Percentiles rank a stretch among this genome's conserved stretches.
These are phyloP conservation scores for Slavum lentiscoides DNA, from an alignment of 2,888 invertebrate species.

Conservation along the genomic window DNA sequence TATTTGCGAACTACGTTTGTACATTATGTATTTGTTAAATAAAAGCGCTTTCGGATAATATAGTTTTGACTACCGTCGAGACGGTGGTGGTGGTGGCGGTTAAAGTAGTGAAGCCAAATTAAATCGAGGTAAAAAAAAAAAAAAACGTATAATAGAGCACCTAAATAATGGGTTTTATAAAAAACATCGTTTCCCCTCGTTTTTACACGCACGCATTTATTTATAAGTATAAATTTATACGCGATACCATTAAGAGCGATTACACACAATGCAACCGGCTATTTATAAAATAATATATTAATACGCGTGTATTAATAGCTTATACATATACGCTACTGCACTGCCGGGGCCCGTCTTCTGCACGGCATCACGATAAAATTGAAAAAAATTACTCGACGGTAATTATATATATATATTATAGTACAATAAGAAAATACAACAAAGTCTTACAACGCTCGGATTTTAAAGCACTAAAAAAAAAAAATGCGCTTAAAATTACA, in stretches of 20 bases:
- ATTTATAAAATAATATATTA: too few species aligned
- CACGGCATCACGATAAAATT: too few species aligned
- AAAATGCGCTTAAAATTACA: too few species aligned
- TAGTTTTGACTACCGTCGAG: constrained; percentile 3
- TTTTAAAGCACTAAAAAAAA: too few species aligned
- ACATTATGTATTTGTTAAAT: background rate
- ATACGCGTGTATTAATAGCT: too few species aligned
- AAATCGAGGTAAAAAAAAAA: background rate
- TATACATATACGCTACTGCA: too few species aligned
- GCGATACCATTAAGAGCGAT: constrained; percentile 14
- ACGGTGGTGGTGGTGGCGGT: constrained; percentile 1
- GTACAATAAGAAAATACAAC: too few species aligned
- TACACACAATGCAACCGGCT: background rate
- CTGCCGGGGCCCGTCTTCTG: too few species aligned
- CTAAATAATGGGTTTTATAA: constrained; percentile 26
- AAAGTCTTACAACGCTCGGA: too few species aligned
- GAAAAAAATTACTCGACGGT: too few species aligned
- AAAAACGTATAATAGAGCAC: background rate
- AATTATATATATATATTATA: too few species aligned
- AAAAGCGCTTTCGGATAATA: constrained; percentile 16
- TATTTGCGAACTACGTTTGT: background rate
- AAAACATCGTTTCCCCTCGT: constrained; percentile 12
- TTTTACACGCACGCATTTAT: background rate
- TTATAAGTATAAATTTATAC: background rate
- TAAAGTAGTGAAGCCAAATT: constrained; percentile 19